A percentile compares a stretch with the other conserved stretches of the same genome.
Conservation (phyloP, 2,888 invertebrate genomes). For the Cheilosia soror region DNA sequence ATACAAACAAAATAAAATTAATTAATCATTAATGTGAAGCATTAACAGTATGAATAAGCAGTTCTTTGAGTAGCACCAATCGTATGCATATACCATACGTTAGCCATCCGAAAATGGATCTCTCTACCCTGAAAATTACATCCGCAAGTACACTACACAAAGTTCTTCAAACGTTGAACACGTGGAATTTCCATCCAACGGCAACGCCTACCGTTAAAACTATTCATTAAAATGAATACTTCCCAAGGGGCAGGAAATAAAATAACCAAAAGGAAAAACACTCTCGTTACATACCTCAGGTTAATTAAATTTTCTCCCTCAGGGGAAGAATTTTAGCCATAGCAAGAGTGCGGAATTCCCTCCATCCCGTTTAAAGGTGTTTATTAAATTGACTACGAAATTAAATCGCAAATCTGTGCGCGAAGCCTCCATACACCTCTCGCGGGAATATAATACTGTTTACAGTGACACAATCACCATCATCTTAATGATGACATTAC, state of each 20-base stretch:
- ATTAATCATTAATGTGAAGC: no score
- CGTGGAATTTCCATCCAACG: neutral
- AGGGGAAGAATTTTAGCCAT: neutral
- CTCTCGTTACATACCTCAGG: constrained; percentile 12
- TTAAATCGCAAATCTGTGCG: constrained; percentile 21
- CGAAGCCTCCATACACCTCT: neutral
- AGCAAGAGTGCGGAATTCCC: neutral
- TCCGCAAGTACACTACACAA: no score
- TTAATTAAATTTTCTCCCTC: constrained; percentile 36
- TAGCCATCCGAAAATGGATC: no score
- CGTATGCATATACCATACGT: no score
- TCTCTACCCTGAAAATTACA: no score
- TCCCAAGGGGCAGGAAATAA: neutral
- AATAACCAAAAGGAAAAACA: constrained; percentile 6
- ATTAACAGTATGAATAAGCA: no score
- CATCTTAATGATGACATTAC: constrained; percentile 9
- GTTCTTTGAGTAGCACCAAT: no score
- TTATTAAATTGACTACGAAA: constrained; percentile 49
- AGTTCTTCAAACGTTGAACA: no score
- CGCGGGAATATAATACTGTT: neutral
- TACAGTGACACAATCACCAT: neutral
- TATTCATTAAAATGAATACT: constrained; percentile 4
- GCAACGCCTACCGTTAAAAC: constrained; percentile 6
- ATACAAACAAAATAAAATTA: no score
- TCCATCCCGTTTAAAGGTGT: constrained; percentile 23